phyloP scores from a whole-genome alignment of 2,888 invertebrate species.

The Drosophila anceps region DNA sequence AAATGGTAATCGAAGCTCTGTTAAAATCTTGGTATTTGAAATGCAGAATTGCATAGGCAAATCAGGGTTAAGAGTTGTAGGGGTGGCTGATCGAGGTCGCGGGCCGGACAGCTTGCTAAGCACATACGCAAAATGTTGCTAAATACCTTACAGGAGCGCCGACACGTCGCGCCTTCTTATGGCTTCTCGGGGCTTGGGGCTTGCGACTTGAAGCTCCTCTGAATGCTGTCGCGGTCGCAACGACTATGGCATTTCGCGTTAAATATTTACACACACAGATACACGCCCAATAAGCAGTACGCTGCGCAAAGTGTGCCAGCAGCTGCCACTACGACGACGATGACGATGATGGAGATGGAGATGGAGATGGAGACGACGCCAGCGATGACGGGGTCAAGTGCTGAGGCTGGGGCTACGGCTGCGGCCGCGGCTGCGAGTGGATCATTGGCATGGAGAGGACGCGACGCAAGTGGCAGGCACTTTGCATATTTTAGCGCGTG shows the following conservation, averaged over 20 bases:
- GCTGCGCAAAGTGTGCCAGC: slow-evolving; percentile 75
- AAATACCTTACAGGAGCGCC: slow-evolving; percentile 66
- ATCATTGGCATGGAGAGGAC: slow-evolving; percentile 62
- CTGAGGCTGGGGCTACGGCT: slow-evolving; percentile 24
- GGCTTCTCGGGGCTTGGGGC: slow-evolving; percentile 26
- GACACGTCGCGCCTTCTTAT: slow-evolving; percentile 16
- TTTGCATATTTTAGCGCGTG: slow-evolving; percentile 78
- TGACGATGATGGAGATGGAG: slow-evolving; percentile 1
- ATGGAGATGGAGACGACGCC: slow-evolving; percentile 11
- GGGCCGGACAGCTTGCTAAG: background rate
- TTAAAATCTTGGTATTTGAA: background rate
- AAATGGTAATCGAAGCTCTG: slow-evolving; percentile 2
- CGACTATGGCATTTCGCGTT: slow-evolving; percentile 13
- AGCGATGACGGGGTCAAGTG: slow-evolving; percentile 73
- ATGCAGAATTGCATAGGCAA: background rate
- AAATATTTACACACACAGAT: slow-evolving; percentile 36
- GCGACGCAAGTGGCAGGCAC: slow-evolving; percentile 67
- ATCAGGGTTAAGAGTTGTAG: background rate
- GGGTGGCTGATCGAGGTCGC: slow-evolving; percentile 13
- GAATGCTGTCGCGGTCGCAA: slow-evolving; percentile 23
- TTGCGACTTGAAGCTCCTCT: slow-evolving; percentile 37
- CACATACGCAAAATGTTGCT: slow-evolving; percentile 52
- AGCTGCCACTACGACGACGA: slow-evolving; percentile 22
- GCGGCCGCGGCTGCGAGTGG: slow-evolving; percentile 27
- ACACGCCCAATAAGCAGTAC: slow-evolving; percentile 76